Conservation (phyloP, 1,140 invertebrate species). For the Nephotettix cincticeps region DNA sequence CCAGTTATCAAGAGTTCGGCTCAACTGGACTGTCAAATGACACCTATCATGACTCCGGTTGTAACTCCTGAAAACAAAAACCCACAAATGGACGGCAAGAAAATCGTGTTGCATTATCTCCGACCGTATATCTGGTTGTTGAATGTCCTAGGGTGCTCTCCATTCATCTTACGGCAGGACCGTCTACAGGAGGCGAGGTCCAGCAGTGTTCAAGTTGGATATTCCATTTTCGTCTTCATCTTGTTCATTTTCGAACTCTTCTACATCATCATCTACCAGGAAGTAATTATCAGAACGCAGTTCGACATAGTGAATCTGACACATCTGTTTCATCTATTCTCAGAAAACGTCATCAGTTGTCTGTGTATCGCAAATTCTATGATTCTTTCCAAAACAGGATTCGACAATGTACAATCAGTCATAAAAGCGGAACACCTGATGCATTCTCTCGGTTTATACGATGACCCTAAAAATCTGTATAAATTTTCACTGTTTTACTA, state of each 20-base stretch:
- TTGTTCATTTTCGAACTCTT: neutral
- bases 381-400: neutral
- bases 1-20: no score
- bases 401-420: neutral
- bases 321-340: neutral
- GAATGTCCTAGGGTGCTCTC: no score
- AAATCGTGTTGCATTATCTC: no score
- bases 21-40: no score
- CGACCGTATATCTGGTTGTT: no score
- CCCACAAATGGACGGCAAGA: no score
- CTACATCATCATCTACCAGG: neutral
- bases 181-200: no score
- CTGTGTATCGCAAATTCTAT: neutral
- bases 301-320: slow-evolving; percentile 9
- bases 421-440: neutral
- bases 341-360: neutral
- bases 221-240: neutral
- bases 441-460: neutral
- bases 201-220: no score
- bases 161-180: no score
- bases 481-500: no score
- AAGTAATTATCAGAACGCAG: neutral
- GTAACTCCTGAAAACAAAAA: no score
- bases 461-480: neutral
- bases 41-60: no score